Evolutionary conservation across 2,797 vertebrate genomes (phyloP).

Genomic region (Lateolabrax maculatus): DNA sequence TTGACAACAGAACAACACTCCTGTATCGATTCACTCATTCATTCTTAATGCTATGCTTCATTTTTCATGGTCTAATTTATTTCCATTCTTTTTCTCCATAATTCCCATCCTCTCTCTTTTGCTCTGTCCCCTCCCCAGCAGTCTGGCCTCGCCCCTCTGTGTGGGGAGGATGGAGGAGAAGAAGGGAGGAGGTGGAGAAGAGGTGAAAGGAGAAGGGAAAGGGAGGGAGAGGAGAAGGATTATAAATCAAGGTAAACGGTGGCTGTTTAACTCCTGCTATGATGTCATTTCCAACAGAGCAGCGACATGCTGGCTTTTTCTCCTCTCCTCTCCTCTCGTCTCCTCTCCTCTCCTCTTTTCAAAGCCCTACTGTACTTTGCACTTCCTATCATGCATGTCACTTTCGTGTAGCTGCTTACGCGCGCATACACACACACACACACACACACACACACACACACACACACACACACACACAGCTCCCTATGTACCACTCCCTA

Average conservation of each 20-base stretch:
- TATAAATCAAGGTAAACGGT: slow-evolving; percentile 87
- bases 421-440: slow-evolving; percentile 7
- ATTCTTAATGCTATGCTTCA: slow-evolving; percentile 35
- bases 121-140: slow-evolving; percentile 40
- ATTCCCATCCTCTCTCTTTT: slow-evolving; percentile 33
- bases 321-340: slow-evolving; percentile 44
- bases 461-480: background rate
- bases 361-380: slow-evolving; percentile 48
- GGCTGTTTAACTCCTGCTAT: slow-evolving; percentile 85
- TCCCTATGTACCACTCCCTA: slow-evolving; percentile 37
- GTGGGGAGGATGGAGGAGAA: slow-evolving; percentile 33
- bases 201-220: slow-evolving; percentile 27
- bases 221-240: slow-evolving; percentile 59
- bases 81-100: slow-evolving; percentile 49
- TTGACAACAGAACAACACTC: slow-evolving; percentile 25
- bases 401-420: slow-evolving; percentile 26
- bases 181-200: slow-evolving; percentile 36
- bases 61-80: slow-evolving; percentile 65
- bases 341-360: slow-evolving; percentile 36
- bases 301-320: slow-evolving; percentile 79
- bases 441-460: slow-evolving; percentile 11
- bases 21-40: slow-evolving; percentile 20
- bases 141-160: slow-evolving; percentile 48
- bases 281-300: slow-evolving; percentile 84
- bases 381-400: slow-evolving; percentile 54